phyloP scores from a whole-genome alignment of 2,113 vertebrate genomes.

The Coptodon rendalli region DNA sequence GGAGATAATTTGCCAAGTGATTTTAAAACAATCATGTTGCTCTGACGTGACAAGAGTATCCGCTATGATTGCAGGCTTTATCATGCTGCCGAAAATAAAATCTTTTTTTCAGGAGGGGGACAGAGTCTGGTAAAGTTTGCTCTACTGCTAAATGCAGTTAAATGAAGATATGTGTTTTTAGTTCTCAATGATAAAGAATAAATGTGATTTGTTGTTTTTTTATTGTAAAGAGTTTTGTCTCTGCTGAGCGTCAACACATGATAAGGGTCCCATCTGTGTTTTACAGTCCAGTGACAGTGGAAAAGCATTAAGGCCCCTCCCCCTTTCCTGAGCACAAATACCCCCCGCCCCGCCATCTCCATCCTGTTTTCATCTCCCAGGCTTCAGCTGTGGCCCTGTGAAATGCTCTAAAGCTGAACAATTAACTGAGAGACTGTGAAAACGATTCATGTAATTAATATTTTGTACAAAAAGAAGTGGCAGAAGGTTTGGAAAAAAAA shows the following conservation, averaged over 20 bases:
- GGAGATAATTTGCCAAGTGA: slow-evolving; percentile 51
- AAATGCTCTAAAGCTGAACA: slow-evolving; percentile 59
- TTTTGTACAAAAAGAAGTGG: slow-evolving; percentile 46
- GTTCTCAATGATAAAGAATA: background rate
- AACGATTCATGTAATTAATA: slow-evolving; percentile 69
- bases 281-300: slow-evolving; percentile 68
- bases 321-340: background rate
- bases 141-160: background rate
- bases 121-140: background rate
- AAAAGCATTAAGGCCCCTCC: slow-evolving; percentile 47
- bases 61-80: background rate
- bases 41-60: background rate
- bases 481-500: slow-evolving; percentile 16
- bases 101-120: background rate
- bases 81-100: slow-evolving; percentile 1
- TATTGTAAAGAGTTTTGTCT: background rate
- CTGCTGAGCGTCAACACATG: slow-evolving; percentile 24
- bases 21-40: slow-evolving; percentile 46
- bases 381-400: slow-evolving; percentile 66
- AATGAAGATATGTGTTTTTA: background rate
- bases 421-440: slow-evolving; percentile 70
- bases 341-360: background rate
- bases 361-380: slow-evolving; percentile 59
- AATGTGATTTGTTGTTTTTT: background rate
- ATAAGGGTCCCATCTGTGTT: slow-evolving; percentile 61